A percentile compares a stretch with the other conserved stretches of the same genome.
Conservation (phyloP, 2,888 invertebrate genomes). For the Rhaphigaster nebulosa region DNA sequence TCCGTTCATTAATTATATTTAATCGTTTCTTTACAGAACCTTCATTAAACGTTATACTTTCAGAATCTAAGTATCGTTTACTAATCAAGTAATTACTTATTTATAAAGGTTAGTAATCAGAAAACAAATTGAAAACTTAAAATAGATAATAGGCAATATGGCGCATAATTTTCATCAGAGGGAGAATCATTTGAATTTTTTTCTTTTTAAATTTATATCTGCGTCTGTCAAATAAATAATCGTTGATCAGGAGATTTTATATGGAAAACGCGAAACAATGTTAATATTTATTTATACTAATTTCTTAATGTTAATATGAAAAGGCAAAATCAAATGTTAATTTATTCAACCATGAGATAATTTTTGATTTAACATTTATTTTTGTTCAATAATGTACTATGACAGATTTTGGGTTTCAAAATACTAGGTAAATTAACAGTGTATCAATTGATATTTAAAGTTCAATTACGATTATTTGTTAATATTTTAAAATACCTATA, state of each 20-base stretch:
- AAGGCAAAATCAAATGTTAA: not conserved
- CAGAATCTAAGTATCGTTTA: not conserved
- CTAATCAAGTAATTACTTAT: not conserved
- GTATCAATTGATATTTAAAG: not conserved
- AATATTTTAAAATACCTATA: not conserved
- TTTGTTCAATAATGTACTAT: not conserved
- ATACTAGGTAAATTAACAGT: not conserved
- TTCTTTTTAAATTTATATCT: not conserved
- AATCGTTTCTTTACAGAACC: not conserved
- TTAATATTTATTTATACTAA: not conserved
- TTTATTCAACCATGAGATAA: not conserved
- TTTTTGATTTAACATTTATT: not conserved
- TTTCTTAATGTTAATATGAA: not conserved
- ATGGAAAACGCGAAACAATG: not conserved
- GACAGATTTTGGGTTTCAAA: not conserved
- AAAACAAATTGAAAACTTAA: not conserved
- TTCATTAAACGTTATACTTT: not conserved
- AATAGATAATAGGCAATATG: not conserved
- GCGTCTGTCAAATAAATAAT: not conserved
- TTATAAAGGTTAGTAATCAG: not conserved
- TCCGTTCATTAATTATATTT: not conserved
- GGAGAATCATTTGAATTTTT: not conserved
- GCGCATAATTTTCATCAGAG: not conserved
- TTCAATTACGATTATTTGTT: not conserved
- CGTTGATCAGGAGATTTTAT: not conserved